Base-by-base conservation (phyloP, 2,113 vertebrate species). In the Apaloderma vittatum region DNA sequence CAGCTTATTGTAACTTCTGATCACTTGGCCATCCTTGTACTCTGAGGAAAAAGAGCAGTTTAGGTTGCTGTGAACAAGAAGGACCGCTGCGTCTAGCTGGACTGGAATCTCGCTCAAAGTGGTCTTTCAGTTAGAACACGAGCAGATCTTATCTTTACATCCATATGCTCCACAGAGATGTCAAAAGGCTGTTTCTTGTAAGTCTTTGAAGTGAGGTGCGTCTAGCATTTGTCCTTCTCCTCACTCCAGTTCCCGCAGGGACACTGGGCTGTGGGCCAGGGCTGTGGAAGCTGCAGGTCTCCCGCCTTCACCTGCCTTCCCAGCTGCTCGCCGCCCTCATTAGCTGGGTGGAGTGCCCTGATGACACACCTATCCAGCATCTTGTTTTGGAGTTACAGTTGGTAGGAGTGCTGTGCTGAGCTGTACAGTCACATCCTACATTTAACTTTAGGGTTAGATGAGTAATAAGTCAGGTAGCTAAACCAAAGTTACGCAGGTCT, bases 381-480 rank as follows among this genome's bases (percentile, higher is more conserved):
- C 80, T 96, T 97, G 93, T 96, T 97, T 95, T 81, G 83, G 79
- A 94, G 55, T 74, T 70, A 40, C 12, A 7, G n/a, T n/a, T 55
- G 68, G 86, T 67, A 70, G 67, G 72, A 88, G 79, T 17, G 67
- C 83, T 77, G 34, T 0, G 0, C 59, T 80, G 75, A 90, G 86
- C 72, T 84, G 65, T 77, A 86, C 48, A 21, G 92, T 86, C 36
- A 20, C 83, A 91, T 93, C 92, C 97, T 96, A 75, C 76, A 7
- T 83, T 94, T 92, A 92, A 87, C 83, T 77, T 18, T 8, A 58
- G 90, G 61, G 43, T 94, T 96, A 43, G 29, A 2, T 78, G 86
- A 91, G 36, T 81, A 93, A 72, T 72, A 52, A n/a, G 29, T 24
- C 95, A 75, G 37, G 82, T 30, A 57, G 86, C n/a, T 89, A 54